Evolutionary conservation across 2,797 vertebrate genomes (phyloP), one percentile per base, ranked within the genome.

Genomic region (Amazona ochrocephala): DNA sequence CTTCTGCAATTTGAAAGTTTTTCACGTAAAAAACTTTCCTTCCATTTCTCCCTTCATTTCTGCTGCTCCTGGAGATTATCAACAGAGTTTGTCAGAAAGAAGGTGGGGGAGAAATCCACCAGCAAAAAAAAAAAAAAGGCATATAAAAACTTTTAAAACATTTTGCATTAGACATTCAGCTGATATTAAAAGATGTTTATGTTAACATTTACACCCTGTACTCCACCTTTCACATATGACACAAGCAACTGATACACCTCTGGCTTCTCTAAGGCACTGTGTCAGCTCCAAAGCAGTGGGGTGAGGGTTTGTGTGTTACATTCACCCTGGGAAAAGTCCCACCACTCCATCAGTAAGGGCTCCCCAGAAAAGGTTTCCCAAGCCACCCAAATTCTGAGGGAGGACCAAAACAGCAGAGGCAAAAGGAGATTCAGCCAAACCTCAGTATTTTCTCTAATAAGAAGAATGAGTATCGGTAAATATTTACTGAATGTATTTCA

Each of bases 41-140:
- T 76, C 61, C 48, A 68, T 88, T 92, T 84, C 70, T 87, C 27
- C 79, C n/a, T 73, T 68, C 8, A n/a, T 76, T 91, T 95, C 75
- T 77, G n/a, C 84, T 72, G 23, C 56, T 91, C 26, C 47, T 34
- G 50, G 30, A n/a, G 64, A 21, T 75, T 68, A 61, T 42, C 68
- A 61, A 27, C 15, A 45, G 21, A 56, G 7, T 42, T 85, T 34
- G 39, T 79, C 34, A 45, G 45, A 56, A 84, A 75, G 72, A 56
- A 76, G 27, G 26, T 13, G 10, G 18, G 26, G 26, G 7, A 19
- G 27, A 82, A 90, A 45, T 21, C 45, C 45, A 45, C 45, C 45
- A 21, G 10, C 45, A 45, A 45, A 45, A 45, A 21, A 45, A 21
- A 45, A 44, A 44, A 44, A 44, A 44, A 44, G 18, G 45, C 45